These are phyloP conservation scores for Cacatua alba DNA, from an alignment of 2,113 vertebrate species.

Conservation along the genomic window DNA sequence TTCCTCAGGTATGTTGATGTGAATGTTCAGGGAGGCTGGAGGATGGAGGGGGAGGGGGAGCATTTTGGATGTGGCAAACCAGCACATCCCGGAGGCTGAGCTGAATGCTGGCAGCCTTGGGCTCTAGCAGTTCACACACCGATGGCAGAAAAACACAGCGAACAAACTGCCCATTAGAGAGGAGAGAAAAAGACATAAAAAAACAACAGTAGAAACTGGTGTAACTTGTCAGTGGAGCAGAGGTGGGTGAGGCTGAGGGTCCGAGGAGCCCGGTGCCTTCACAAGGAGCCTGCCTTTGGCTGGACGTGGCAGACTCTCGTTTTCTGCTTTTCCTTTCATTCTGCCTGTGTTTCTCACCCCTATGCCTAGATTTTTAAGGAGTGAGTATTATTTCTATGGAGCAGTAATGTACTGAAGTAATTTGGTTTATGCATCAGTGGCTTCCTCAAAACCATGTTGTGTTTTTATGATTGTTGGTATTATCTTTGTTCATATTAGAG, in stretches of 20 bases:
- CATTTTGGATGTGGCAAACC: accelerated
- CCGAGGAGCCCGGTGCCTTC: accelerated
- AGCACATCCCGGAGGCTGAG: neutral
- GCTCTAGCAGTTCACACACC: neutral
- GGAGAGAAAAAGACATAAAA: neutral
- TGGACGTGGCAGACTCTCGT: neutral
- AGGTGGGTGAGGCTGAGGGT: neutral
- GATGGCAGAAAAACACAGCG: neutral
- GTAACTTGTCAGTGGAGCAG: neutral
- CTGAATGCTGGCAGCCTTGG: neutral
- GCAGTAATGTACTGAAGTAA: neutral
- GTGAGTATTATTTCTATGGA: neutral
- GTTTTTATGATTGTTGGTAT: neutral
- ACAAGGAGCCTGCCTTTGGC: neutral
- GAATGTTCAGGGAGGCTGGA: neutral
- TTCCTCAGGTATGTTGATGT: accelerated
- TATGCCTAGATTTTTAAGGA: accelerated
- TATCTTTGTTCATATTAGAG: neutral
- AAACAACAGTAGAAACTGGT: neutral
- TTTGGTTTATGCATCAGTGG: neutral
- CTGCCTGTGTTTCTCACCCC: neutral
- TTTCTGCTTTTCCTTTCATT: neutral
- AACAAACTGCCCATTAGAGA: accelerated
- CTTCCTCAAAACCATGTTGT: neutral
- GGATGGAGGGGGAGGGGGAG: accelerated